Base-by-base conservation (phyloP, 2,797 vertebrate genomes). In the Picus viridis region DNA sequence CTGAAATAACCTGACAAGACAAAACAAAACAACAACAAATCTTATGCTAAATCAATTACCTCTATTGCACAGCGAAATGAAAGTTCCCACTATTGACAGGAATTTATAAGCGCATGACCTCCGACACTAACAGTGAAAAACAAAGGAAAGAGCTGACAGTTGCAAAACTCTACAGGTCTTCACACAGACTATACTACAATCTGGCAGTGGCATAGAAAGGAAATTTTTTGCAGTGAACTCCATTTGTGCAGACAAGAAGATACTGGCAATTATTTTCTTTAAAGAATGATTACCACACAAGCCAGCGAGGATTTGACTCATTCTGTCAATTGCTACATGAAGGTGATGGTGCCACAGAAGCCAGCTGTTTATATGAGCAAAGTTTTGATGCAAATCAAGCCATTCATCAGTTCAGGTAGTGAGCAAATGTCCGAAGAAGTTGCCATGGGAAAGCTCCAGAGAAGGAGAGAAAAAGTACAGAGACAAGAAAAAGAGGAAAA, bases 1-100 rank as follows among this genome's bases (percentile, higher is more conserved):
- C 10, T 73, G 81, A 95, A 96, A 96, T 74, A 93, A 95, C 47
- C 61, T 47, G 14, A 86, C 86, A 76, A 86, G 11, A 73, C 87
- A 69, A 86, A 91, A 65, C 23, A 32, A 53, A 74, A 51, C 22
- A 49, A 49, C 6, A 12, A 49, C 23, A 51, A 51, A 63, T 65
- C 23, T 83, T 85, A 34, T 27, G 23, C 96, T 77, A 96, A 92
- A 82, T 59, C 79, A n/a, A 64, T 86, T 69, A 90, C 73, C 79
- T 93, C 81, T 68, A 80, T 45, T 77, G 43, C 43, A 64, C 29
- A 90, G 27, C 88, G 47, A 94, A 83, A 94, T 67, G 82, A 34
- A 85, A 86, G 27, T 83, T 94, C 49, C 53, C 77, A 51, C 16
- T 56, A 90, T 56, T 72, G 23, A 47, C 10, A 20, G 5, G 16